Evolutionary conservation across 2,888 invertebrate species (phyloP).

Genomic region (Drosophila vallismaia): DNA sequence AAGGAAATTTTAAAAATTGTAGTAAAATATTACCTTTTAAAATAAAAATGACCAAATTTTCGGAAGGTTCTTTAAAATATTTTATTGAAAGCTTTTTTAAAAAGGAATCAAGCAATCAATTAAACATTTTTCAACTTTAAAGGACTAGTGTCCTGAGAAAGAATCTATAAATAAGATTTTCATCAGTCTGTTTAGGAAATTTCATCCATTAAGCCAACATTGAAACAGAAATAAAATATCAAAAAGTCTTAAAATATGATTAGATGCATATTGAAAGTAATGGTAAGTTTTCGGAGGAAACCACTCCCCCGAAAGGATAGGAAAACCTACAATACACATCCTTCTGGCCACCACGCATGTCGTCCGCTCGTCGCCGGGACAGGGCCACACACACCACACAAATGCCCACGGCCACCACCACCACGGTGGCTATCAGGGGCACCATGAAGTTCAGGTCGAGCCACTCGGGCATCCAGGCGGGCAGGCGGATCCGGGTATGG

Average conservation of each 20-base stretch:
- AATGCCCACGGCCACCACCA: constrained; percentile 95
- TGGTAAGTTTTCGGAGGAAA: not conserved
- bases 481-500: constrained; percentile 85
- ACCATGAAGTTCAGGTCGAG: constrained; percentile 95
- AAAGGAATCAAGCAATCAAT: too few species aligned
- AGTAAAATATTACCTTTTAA: too few species aligned
- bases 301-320: not conserved
- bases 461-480: constrained; percentile 93
- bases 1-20: not conserved
- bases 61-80: not conserved
- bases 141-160: too few species aligned
- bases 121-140: too few species aligned
- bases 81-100: too few species aligned
- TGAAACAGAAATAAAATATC: constrained; percentile 40
- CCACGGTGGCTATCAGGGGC: constrained; percentile 94
- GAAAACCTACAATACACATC: constrained; percentile 89
- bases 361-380: constrained; percentile 91
- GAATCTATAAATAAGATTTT: too few species aligned
- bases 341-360: constrained; percentile 92
- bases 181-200: too few species aligned
- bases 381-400: constrained; percentile 95
- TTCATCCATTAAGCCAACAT: constrained; percentile 21
- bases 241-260: not conserved
- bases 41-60: too few species aligned
- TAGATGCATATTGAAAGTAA: constrained; percentile 11